These are phyloP conservation scores for Melinopterus prodromus DNA, from an alignment of 2,888 invertebrate genomes.

Conservation along the genomic window DNA sequence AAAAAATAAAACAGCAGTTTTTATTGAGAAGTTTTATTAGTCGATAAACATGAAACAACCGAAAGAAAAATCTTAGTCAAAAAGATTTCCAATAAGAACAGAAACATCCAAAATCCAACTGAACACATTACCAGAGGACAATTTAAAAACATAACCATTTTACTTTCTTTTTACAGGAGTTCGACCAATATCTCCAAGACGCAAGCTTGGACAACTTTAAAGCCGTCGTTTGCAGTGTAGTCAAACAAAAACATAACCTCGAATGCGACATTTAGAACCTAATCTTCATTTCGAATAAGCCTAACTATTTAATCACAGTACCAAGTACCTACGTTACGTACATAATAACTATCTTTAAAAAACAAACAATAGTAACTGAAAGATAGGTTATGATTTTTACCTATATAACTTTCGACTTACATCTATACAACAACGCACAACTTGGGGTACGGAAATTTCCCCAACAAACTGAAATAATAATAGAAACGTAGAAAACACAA, in stretches of 20 bases:
- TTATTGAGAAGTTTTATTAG: no score
- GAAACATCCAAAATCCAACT: not conserved
- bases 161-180: constrained; percentile 28
- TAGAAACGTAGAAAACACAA: not conserved
- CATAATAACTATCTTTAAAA: not conserved
- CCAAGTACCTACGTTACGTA: not conserved
- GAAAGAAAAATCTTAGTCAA: no score
- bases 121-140: not conserved
- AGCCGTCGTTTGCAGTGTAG: constrained; percentile 25
- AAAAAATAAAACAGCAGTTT: no score
- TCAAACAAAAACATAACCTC: constrained; percentile 7
- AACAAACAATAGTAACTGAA: not conserved
- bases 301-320: not conserved
- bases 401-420: not conserved
- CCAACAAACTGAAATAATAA: not conserved
- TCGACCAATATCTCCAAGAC: constrained; percentile 33
- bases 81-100: no score
- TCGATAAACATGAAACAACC: no score
- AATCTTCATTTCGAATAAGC: not conserved
- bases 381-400: no score
- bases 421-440: not conserved
- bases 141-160: constrained; percentile 9
- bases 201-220: constrained; percentile 29
- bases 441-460: not conserved
- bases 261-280: constrained; percentile 6